Evolutionary conservation across 2,113 vertebrate species (phyloP).

Genomic region (Empidonax alnorum): DNA sequence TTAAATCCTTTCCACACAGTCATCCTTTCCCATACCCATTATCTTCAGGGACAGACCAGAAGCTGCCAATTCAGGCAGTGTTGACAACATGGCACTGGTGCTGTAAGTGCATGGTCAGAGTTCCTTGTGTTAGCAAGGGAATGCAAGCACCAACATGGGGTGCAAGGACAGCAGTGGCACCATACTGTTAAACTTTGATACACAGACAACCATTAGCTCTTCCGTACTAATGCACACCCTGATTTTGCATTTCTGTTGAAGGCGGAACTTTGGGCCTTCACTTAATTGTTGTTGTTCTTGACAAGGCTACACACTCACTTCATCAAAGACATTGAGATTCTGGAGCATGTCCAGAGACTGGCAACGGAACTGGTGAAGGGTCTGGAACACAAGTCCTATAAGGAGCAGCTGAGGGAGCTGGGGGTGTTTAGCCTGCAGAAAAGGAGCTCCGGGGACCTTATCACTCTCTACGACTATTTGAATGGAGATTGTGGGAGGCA

Average conservation of each 20-base stretch:
- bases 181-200: not conserved
- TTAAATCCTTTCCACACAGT: not conserved
- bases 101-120: not conserved
- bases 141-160: not conserved
- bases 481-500: not conserved
- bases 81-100: fast-evolving
- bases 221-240: not conserved
- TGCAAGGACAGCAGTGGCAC: not conserved
- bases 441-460: not conserved
- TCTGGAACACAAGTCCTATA: not conserved
- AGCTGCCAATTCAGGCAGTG: not conserved
- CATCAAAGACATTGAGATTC: not conserved
- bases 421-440: not conserved
- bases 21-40: not conserved
- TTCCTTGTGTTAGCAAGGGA: not conserved
- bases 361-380: not conserved
- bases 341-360: not conserved
- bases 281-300: not conserved
- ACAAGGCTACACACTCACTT: not conserved
- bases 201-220: not conserved
- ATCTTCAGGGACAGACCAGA: not conserved
- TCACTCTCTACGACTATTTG: not conserved
- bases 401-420: not conserved
- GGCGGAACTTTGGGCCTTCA: fast-evolving
- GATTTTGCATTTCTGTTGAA: not conserved